phyloP scores from a whole-genome alignment of 1,140 invertebrate genomes.

The Cotesia typhae region DNA sequence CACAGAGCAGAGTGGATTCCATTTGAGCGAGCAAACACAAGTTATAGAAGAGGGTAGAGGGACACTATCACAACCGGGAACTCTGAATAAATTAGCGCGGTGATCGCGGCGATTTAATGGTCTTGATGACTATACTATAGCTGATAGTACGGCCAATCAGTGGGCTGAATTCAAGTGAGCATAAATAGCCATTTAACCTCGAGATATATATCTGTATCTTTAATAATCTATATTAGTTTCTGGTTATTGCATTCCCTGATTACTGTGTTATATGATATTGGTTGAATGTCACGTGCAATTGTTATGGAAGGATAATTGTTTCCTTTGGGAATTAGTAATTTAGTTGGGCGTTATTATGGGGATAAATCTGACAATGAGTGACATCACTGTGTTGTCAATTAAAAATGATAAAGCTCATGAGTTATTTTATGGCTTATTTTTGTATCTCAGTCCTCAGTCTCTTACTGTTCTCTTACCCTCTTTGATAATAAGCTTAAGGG shows the following conservation, averaged over 20 bases:
- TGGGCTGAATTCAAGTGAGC: neutral
- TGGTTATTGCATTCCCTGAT: neutral
- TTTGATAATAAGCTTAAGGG: slow-evolving; percentile 61
- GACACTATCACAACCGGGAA: slow-evolving; percentile 9
- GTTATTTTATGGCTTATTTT: slow-evolving; percentile 34
- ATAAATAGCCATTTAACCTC: slow-evolving; percentile 3
- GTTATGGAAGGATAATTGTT: slow-evolving; percentile 14
- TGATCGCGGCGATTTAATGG: slow-evolving; percentile 27
- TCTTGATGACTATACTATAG: neutral
- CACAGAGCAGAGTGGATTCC: slow-evolving; percentile 26
- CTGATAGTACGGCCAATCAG: slow-evolving; percentile 4
- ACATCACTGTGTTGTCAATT: slow-evolving; percentile 57
- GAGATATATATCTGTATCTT: neutral
- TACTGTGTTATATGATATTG: neutral
- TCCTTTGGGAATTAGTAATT: slow-evolving; percentile 18
- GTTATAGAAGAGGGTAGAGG: neutral
- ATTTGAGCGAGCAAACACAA: neutral
- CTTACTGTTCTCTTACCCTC: slow-evolving; percentile 40
- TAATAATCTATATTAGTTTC: slow-evolving; percentile 14
- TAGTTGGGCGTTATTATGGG: neutral
- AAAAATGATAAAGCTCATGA: slow-evolving; percentile 58
- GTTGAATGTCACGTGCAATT: slow-evolving; percentile 17
- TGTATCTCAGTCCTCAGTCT: slow-evolving; percentile 36
- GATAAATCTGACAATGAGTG: slow-evolving; percentile 59
- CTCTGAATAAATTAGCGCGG: slow-evolving; percentile 37